Evolutionary conservation across 2,888 invertebrate genomes (phyloP).

Genomic region (Cerastis rubricosa): DNA sequence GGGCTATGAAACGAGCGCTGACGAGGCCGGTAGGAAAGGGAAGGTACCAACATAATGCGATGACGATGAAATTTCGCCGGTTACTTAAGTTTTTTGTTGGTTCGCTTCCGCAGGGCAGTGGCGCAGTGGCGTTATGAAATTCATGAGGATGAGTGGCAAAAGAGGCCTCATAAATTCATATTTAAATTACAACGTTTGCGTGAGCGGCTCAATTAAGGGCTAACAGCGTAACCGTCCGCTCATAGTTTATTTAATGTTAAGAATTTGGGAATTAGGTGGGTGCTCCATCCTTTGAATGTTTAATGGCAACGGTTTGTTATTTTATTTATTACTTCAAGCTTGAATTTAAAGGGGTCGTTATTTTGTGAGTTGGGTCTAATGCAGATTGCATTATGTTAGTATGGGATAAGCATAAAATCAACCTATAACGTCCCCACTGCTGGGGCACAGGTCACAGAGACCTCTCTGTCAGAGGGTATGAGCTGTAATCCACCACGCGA

Average conservation of each 20-base stretch:
- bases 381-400: background rate
- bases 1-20: constrained; percentile 29
- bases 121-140: constrained; percentile 60
- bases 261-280: constrained; percentile 47
- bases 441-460: background rate
- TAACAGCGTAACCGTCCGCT: constrained; percentile 53
- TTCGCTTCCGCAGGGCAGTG: constrained; percentile 48
- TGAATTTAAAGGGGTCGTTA: constrained; percentile 1
- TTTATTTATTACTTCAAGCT: constrained; percentile 17
- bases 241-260: constrained; percentile 59
- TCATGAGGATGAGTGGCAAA: constrained; percentile 56
- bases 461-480: background rate
- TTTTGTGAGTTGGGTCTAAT: background rate
- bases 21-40: constrained; percentile 33
- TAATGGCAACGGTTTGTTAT: constrained; percentile 33
- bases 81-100: constrained; percentile 46
- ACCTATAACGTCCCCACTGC: too few species aligned
- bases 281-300: constrained; percentile 31
- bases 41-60: constrained; percentile 35
- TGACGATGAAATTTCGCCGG: constrained; percentile 51
- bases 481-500: background rate
- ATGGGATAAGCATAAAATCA: background rate
- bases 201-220: constrained; percentile 53
- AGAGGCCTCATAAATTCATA: constrained; percentile 57
- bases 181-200: constrained; percentile 59